These are phyloP conservation scores for Coranthus polyacanthus DNA, from an alignment of 2,797 vertebrate species.

Conservation along the genomic window DNA sequence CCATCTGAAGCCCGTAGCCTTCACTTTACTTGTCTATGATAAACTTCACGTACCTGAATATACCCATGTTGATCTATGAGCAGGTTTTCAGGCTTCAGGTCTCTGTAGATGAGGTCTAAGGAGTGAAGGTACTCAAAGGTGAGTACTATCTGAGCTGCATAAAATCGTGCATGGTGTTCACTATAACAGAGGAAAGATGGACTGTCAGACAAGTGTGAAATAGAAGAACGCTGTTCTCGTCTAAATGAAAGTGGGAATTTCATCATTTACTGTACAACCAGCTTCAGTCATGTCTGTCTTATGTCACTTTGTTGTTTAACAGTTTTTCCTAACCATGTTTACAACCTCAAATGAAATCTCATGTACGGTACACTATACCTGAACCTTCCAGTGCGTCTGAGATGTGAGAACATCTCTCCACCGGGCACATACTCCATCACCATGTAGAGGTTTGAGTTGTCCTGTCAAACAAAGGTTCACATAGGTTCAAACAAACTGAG, in stretches of 20 bases:
- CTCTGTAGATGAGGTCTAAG: constrained; percentile 99
- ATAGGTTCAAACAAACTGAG: neutral
- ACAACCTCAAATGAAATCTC: neutral
- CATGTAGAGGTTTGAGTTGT: constrained; percentile 99
- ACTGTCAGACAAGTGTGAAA: constrained; percentile 19
- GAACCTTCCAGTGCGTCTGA: constrained; percentile 99
- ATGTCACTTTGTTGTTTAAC: too few relatives aligned
- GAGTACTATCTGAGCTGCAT: constrained; percentile 99
- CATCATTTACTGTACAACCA: too few relatives aligned
- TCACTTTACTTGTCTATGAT: constrained; percentile 2
- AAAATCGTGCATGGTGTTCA: constrained; percentile 98
- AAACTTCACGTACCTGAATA: constrained; percentile 90
- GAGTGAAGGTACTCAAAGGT: constrained; percentile 99
- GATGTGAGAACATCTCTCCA: constrained; percentile 99
- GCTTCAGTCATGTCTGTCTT: too few relatives aligned
- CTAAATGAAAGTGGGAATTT: too few relatives aligned
- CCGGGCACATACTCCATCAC: constrained; percentile 99
- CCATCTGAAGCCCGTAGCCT: too few relatives aligned
- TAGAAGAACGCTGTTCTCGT: too few relatives aligned
- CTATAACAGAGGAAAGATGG: constrained; percentile 72
- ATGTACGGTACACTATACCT: constrained; percentile 79
- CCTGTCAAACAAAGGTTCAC: constrained; percentile 81
- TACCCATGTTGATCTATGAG: constrained; percentile 99
- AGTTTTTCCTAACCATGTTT: too few relatives aligned
- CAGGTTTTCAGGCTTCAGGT: constrained; percentile 99